These are phyloP conservation scores for Clitarchus hookeri DNA, from an alignment of 2,888 invertebrate species.

Conservation along the genomic window DNA sequence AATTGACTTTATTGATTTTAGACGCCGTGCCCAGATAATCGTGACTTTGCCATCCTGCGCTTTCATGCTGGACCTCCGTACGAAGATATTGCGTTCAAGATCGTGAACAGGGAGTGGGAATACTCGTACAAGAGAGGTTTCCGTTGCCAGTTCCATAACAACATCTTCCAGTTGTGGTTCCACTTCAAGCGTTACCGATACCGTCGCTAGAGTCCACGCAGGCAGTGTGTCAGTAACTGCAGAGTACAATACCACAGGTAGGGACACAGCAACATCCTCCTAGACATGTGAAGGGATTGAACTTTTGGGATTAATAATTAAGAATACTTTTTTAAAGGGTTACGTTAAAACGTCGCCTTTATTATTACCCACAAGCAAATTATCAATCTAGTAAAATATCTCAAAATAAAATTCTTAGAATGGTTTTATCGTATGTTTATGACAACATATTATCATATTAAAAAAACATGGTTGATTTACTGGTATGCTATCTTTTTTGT, in stretches of 20 bases:
- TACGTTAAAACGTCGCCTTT: no score
- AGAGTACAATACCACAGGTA: neutral
- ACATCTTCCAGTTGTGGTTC: conserved; percentile 99
- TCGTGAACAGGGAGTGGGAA: conserved; percentile 99
- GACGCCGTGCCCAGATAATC: conserved; percentile 89
- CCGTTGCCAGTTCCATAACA: conserved; percentile 98
- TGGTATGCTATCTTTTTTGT: no score
- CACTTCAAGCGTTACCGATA: conserved; percentile 98
- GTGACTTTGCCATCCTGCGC: conserved; percentile 91
- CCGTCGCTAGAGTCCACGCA: conserved; percentile 66
- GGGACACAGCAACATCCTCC: neutral
- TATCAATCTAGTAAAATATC: no score
- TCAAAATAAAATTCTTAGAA: no score
- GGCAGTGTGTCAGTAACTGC: neutral
- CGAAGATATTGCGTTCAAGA: conserved; percentile 98
- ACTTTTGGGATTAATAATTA: no score
- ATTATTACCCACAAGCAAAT: no score
- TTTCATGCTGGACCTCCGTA: conserved; percentile 99
- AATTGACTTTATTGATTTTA: conserved; percentile 54
- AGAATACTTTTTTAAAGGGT: no score
- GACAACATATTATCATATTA: no score
- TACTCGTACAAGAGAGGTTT: conserved; percentile 98
- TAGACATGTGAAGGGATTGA: no score
- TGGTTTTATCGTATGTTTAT: no score
- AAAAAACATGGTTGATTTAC: no score